These are phyloP conservation scores for Chironomus riparius DNA, from an alignment of 2,888 invertebrate species.

Conservation along the genomic window DNA sequence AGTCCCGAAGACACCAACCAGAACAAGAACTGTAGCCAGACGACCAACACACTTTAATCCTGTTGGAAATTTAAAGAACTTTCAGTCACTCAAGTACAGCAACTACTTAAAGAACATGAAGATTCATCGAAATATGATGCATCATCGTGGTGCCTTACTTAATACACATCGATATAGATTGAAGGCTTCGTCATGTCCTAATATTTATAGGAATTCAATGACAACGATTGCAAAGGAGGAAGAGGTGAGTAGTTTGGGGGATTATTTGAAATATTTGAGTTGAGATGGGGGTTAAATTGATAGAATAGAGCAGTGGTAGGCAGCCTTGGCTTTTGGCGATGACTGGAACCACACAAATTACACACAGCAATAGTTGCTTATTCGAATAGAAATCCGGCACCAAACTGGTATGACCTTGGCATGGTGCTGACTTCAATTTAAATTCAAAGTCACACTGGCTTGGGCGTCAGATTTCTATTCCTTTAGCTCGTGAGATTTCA, in stretches of 20 bases:
- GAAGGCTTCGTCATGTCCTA: conserved; percentile 82
- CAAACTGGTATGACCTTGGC: too few species aligned
- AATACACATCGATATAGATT: conserved; percentile 73
- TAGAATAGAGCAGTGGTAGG: too few species aligned
- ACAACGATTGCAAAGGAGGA: conserved; percentile 68
- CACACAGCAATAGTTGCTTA: too few species aligned
- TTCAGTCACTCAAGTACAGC: conserved; percentile 43
- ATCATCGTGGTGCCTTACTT: conserved; percentile 77
- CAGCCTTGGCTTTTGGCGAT: too few species aligned
- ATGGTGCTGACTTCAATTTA: too few species aligned
- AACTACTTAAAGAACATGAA: conserved; percentile 62
- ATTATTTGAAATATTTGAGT: neutral
- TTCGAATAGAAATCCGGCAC: too few species aligned
- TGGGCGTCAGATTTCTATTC: too few species aligned
- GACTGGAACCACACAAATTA: too few species aligned
- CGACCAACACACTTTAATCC: neutral
- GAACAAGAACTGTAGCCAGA: neutral
- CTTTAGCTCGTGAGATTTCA: too few species aligned
- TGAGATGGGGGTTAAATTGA: too few species aligned
- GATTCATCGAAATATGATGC: conserved; percentile 69
- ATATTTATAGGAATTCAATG: conserved; percentile 82
- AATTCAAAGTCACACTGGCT: too few species aligned
- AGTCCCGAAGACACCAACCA: too few species aligned
- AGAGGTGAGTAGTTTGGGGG: conserved; percentile 64
- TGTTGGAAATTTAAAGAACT: conserved; percentile 36